Conservation (phyloP, 2,888 invertebrate genomes). For the Stenoptilia bipunctidactyla region DNA sequence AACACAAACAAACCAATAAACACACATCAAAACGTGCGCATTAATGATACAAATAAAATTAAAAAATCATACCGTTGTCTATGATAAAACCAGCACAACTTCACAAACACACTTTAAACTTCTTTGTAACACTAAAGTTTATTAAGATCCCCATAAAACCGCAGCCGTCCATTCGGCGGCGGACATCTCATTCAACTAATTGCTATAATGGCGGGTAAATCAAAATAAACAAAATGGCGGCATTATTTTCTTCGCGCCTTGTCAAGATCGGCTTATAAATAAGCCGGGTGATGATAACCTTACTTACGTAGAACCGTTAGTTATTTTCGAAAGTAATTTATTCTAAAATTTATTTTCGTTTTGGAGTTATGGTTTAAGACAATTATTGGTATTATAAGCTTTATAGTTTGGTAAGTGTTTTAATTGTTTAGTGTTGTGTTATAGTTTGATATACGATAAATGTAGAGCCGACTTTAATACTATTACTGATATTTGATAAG, state of each 20-base stretch:
- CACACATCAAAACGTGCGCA: no score
- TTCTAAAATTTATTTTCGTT: slow-evolving; percentile 12
- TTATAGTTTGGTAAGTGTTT: background rate
- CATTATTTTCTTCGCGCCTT: slow-evolving; percentile 53
- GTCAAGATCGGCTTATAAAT: slow-evolving; percentile 60
- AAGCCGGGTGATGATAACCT: slow-evolving; percentile 60
- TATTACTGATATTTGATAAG: no score
- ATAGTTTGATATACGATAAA: no score
- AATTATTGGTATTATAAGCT: background rate
- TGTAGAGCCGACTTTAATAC: no score
- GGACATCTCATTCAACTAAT: slow-evolving; percentile 71
- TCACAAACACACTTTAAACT: no score
- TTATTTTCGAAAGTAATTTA: slow-evolving; percentile 32
- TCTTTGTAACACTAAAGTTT: no score
- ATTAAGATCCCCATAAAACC: slow-evolving; percentile 42
- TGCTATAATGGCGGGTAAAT: slow-evolving; percentile 61
- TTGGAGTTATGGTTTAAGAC: slow-evolving; percentile 5
- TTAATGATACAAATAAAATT: no score
- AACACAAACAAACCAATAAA: no score
- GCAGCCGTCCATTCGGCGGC: slow-evolving; percentile 43
- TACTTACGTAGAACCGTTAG: slow-evolving; percentile 56
- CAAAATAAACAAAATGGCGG: slow-evolving; percentile 49
- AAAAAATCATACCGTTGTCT: no score
- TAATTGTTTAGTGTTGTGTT: background rate
- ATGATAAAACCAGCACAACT: no score